phyloP scores from a whole-genome alignment of 2,113 vertebrate genomes.

The Silurus meridionalis region DNA sequence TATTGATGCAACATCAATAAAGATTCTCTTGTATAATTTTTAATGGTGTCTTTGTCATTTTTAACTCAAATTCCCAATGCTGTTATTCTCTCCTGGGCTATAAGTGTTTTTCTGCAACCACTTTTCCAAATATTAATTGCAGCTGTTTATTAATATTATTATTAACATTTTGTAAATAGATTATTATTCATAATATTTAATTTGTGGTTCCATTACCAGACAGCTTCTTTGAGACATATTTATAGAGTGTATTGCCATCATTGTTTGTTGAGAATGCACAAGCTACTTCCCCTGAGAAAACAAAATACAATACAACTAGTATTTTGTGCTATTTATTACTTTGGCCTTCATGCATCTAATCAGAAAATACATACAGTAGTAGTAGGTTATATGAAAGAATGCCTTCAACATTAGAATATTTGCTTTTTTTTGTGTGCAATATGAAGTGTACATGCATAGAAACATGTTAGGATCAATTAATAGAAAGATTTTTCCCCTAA shows the following conservation, averaged over 20 bases:
- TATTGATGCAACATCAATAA: conserved; percentile 93
- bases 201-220: neutral
- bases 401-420: neutral
- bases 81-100: no score
- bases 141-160: neutral
- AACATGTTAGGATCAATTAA: neutral
- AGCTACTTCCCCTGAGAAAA: neutral
- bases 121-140: neutral
- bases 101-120: neutral
- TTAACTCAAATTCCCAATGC: neutral
- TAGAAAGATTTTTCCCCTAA: neutral
- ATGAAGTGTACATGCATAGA: neutral
- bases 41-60: neutral
- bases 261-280: neutral
- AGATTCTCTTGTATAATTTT: conserved; percentile 70
- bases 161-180: neutral
- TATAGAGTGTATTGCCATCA: neutral
- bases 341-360: no score
- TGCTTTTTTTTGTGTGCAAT: neutral
- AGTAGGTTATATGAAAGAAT: neutral
- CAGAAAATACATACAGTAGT: no score
- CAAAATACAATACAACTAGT: neutral
- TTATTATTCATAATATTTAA: neutral
- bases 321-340: neutral
- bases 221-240: neutral